These are phyloP conservation scores for Eupithecia abbreviata DNA, from an alignment of 2,888 invertebrate genomes.

Conservation along the genomic window DNA sequence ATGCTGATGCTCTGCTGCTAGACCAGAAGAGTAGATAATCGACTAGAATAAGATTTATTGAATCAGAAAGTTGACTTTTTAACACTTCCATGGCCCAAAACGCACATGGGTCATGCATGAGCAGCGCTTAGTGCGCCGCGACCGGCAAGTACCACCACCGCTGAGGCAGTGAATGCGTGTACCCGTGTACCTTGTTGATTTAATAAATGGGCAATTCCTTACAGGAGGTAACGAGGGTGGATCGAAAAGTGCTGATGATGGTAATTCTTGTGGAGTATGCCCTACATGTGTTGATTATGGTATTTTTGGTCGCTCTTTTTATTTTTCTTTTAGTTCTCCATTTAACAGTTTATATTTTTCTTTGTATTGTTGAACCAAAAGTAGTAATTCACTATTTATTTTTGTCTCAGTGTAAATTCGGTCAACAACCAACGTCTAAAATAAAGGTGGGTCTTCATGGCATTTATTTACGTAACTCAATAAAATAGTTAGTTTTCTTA, in stretches of 20 bases:
- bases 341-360: background rate
- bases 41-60: background rate
- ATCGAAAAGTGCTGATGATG: constrained; percentile 28
- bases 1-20: background rate
- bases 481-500: background rate
- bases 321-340: background rate
- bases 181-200: background rate
- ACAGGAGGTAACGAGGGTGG: constrained; percentile 19
- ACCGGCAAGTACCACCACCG: too few species aligned
- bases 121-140: background rate
- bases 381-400: background rate
- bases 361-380: background rate
- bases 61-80: background rate
- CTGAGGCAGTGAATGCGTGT: background rate
- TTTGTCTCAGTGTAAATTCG: background rate
- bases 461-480: background rate
- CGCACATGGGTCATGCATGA: background rate
- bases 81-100: background rate
- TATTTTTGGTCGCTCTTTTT: constrained; percentile 37
- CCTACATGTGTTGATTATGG: constrained; percentile 47
- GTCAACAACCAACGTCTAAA: background rate
- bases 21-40: background rate
- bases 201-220: constrained; percentile 31
- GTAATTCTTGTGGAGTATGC: constrained; percentile 49
- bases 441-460: background rate